Evolutionary conservation across 2,888 invertebrate genomes (phyloP).

Genomic region (Silvanus unidentatus): DNA sequence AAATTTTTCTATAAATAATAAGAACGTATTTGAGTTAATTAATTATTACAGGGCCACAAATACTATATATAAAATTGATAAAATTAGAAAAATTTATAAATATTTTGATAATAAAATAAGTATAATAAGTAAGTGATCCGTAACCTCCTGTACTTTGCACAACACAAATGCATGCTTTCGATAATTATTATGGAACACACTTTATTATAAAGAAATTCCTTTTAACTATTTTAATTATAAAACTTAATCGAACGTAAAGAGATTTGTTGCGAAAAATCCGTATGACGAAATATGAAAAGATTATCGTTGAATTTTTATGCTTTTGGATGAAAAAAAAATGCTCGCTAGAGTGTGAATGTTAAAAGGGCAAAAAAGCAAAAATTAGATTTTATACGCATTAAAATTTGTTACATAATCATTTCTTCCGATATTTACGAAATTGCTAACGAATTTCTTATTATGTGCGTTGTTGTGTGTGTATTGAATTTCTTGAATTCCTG

Average conservation of each 20-base stretch:
- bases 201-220: background rate
- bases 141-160: slow-evolving; percentile 10
- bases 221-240: background rate
- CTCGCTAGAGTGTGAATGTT: too few relatives aligned
- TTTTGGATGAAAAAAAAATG: too few relatives aligned
- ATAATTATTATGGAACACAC: background rate
- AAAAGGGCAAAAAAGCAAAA: too few relatives aligned
- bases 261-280: too few relatives aligned
- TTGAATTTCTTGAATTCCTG: background rate
- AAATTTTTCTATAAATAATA: background rate
- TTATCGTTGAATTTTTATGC: background rate
- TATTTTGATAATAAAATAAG: slow-evolving; percentile 1
- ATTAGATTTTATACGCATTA: too few relatives aligned
- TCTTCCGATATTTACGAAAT: too few relatives aligned
- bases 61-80: background rate
- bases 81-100: slow-evolving; percentile 1
- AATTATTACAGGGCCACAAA: slow-evolving; percentile 1
- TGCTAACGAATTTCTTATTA: too few relatives aligned
- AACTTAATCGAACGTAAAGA: too few relatives aligned
- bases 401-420: too few relatives aligned
- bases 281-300: background rate
- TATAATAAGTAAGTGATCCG: slow-evolving; percentile 8
- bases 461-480: background rate
- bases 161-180: background rate
- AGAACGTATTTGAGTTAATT: too few relatives aligned